These are phyloP conservation scores for Protobothrops flavoviridis DNA, from an alignment of 2,113 vertebrate genomes.

Conservation along the genomic window DNA sequence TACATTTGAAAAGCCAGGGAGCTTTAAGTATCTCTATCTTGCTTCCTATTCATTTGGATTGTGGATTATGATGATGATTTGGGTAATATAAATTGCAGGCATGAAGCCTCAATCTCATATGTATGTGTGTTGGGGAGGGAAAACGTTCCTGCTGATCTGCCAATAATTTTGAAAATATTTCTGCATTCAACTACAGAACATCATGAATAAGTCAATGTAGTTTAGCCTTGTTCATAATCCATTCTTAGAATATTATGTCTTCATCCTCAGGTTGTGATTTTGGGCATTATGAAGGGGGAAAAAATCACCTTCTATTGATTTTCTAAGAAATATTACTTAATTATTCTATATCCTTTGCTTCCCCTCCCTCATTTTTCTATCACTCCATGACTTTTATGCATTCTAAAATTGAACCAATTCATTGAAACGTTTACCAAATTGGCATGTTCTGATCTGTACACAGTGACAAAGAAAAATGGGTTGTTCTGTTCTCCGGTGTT, in stretches of 20 bases:
- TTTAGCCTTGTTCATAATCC: not conserved
- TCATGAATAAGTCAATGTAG: not conserved
- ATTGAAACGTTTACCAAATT: conserved; percentile 56
- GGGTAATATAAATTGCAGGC: not conserved
- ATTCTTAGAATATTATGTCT: not conserved
- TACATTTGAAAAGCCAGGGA: not conserved
- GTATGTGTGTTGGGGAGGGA: not conserved
- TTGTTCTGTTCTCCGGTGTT: not conserved
- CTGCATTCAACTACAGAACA: not conserved
- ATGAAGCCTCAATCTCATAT: not conserved
- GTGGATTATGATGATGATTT: not conserved
- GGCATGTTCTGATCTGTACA: conserved; percentile 34
- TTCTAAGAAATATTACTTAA: conserved; percentile 39
- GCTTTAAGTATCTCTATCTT: not conserved
- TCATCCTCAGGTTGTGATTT: conserved; percentile 22
- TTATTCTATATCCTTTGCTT: conserved; percentile 43
- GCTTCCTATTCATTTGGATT: not conserved
- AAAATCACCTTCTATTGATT: conserved; percentile 45
- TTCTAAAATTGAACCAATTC: conserved; percentile 58
- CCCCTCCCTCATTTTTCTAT: conserved; percentile 27
- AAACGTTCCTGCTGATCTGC: not conserved
- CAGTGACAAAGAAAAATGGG: conserved; percentile 51
- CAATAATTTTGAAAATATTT: not conserved
- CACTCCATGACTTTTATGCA: conserved; percentile 30
- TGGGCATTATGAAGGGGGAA: conserved; percentile 47